Percentiles rank a stretch among this genome's conserved stretches.
Conservation (phyloP, 2,113 vertebrate species). For the Crocuta crocuta region DNA sequence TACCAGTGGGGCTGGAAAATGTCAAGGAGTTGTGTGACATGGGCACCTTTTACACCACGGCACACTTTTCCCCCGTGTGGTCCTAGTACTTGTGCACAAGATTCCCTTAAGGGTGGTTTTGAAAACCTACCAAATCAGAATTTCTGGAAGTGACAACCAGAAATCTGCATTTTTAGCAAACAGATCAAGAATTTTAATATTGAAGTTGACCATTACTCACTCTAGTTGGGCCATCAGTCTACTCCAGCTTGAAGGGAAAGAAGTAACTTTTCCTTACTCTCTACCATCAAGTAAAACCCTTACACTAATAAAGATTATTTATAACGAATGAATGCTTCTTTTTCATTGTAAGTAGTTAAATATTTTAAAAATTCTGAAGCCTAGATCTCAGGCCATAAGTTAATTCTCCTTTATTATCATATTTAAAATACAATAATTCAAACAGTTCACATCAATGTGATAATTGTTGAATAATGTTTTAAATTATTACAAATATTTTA, state of each 20-base stretch:
- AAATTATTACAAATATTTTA: not conserved
- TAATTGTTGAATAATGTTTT: not conserved
- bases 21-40: not conserved
- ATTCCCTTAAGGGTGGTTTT: not conserved
- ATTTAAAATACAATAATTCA: not conserved
- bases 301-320: not conserved
- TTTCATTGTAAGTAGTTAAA: not conserved
- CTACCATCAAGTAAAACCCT: not conserved
- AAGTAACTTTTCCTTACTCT: not conserved
- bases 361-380: not conserved
- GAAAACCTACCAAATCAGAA: not conserved
- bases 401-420: not conserved
- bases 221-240: not conserved
- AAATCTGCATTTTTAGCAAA: slow-evolving; percentile 1
- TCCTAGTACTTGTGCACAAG: not conserved
- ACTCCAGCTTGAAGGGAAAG: not conserved
- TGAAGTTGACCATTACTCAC: not conserved
- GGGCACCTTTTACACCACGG: not conserved
- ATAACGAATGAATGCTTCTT: not conserved
- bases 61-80: not conserved
- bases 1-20: not conserved
- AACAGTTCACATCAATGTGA: not conserved
- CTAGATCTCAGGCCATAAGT: not conserved
- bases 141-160: not conserved
- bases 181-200: not conserved